Conservation (phyloP, 2,888 invertebrate genomes). For the Tenthredo amoena region DNA sequence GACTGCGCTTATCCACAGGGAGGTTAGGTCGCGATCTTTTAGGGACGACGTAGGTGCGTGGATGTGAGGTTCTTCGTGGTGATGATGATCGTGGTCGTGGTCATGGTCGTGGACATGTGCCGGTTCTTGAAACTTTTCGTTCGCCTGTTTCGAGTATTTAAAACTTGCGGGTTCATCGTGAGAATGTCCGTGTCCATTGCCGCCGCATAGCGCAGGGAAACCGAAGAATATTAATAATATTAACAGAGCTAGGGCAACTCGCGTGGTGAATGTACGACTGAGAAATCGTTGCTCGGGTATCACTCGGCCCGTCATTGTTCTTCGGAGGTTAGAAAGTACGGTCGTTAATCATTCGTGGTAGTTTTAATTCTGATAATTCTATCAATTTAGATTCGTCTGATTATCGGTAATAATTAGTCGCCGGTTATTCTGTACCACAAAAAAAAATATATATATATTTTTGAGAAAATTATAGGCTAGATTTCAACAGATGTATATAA, state of each 20-base stretch:
- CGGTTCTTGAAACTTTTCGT: slow-evolving; percentile 72
- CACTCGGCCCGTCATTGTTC: slow-evolving; percentile 17
- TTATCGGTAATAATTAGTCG: neutral
- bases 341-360: slow-evolving; percentile 1
- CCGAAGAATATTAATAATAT: slow-evolving; percentile 72
- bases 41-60: slow-evolving; percentile 53
- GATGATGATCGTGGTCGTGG: slow-evolving; percentile 70
- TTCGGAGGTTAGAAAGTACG: slow-evolving; percentile 9
- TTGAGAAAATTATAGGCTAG: slow-evolving; percentile 8
- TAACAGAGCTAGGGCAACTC: slow-evolving; percentile 56
- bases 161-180: slow-evolving; percentile 85
- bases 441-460: neutral
- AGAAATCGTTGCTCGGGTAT: slow-evolving; percentile 18
- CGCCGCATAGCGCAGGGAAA: slow-evolving; percentile 74
- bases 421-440: neutral
- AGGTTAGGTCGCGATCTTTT: slow-evolving; percentile 66
- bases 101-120: slow-evolving; percentile 67
- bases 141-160: slow-evolving; percentile 91
- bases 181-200: slow-evolving; percentile 79
- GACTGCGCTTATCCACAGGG: slow-evolving; percentile 90
- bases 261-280: slow-evolving; percentile 29
- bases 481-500: slow-evolving; percentile 12
- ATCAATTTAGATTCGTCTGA: no score
- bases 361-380: neutral
- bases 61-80: slow-evolving; percentile 63